Evolutionary conservation across 2,797 vertebrate genomes (phyloP).

Genomic region (Vultur gryphus): DNA sequence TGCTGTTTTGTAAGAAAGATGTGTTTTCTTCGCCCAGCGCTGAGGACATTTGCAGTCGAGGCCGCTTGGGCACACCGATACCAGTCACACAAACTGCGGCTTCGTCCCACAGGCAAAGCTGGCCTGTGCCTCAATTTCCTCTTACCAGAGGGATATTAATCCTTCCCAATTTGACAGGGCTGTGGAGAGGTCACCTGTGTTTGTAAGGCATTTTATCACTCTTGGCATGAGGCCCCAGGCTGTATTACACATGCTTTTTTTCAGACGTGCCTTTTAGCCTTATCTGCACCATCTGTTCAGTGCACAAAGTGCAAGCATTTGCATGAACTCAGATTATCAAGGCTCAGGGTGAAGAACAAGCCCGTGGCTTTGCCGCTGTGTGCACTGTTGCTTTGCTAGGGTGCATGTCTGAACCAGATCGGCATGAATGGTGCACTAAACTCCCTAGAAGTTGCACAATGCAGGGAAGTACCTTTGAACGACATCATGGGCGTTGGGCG

Average conservation of each 20-base stretch:
- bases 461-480: background rate
- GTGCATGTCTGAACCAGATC: fast-evolving
- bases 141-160: background rate
- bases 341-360: background rate
- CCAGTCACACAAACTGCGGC: background rate
- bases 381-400: background rate
- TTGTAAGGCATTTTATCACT: background rate
- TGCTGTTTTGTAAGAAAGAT: background rate
- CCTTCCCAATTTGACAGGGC: background rate
- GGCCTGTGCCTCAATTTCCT: background rate
- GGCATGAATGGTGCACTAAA: fast-evolving
- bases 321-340: background rate
- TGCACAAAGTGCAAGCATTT: background rate
- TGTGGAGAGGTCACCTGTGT: background rate
- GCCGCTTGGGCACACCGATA: background rate
- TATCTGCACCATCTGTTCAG: background rate
- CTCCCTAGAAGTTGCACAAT: background rate
- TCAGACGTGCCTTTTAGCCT: background rate
- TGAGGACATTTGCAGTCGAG: background rate
- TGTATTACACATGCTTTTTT: background rate
- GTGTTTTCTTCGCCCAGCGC: background rate
- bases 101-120: background rate
- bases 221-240: background rate
- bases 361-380: fast-evolving
- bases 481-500: background rate